phyloP scores from a whole-genome alignment of 2,113 vertebrate species.

The Agelaius tricolor region DNA sequence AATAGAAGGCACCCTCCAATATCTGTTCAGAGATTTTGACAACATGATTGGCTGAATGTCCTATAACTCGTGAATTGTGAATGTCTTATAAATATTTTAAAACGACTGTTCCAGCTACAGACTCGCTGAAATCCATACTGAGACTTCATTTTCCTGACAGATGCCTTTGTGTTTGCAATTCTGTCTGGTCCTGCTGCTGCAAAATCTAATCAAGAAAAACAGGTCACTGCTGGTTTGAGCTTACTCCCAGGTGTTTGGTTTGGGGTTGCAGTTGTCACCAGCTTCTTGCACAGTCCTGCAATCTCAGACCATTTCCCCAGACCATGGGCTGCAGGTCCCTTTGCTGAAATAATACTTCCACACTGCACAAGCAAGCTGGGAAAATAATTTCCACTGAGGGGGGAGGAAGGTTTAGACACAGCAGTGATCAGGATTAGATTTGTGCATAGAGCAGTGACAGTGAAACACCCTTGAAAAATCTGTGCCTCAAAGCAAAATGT shows the following conservation, averaged over 20 bases:
- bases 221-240: not conserved
- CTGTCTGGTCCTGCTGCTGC: not conserved
- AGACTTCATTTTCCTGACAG: slow-evolving; percentile 22
- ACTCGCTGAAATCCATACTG: not conserved
- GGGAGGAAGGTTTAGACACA: not conserved
- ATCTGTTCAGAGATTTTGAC: not conserved
- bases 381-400: not conserved
- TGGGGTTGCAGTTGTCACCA: not conserved
- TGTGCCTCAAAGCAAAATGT: slow-evolving; percentile 44
- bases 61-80: slow-evolving; percentile 18
- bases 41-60: not conserved
- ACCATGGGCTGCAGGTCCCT: not conserved
- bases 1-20: not conserved
- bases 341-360: not conserved
- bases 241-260: not conserved
- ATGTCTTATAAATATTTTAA: slow-evolving; percentile 53
- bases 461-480: slow-evolving; percentile 30
- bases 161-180: not conserved
- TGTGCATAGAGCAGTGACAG: not conserved
- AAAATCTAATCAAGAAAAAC: not conserved
- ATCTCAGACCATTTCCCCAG: not conserved
- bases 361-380: not conserved
- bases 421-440: not conserved
- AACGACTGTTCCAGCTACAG: not conserved
- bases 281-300: not conserved